Conservation (phyloP, 2,888 invertebrate species). For the Netelia fuscicornis region DNA sequence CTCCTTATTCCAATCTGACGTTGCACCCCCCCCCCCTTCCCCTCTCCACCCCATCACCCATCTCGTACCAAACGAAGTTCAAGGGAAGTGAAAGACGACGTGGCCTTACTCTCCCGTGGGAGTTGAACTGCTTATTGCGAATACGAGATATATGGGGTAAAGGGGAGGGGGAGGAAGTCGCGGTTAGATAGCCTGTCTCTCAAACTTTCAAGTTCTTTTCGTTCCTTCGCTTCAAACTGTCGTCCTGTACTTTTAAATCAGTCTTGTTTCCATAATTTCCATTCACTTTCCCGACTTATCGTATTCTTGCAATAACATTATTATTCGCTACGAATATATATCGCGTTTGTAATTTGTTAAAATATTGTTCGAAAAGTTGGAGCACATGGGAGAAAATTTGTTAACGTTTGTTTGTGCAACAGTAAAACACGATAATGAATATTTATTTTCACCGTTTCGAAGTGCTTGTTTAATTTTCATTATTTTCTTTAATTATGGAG, state of each 20-base stretch:
- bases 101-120: slow-evolving; percentile 21
- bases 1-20: slow-evolving; percentile 4
- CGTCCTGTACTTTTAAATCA: not conserved
- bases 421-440: not conserved
- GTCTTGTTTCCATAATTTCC: not conserved
- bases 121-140: slow-evolving; percentile 27
- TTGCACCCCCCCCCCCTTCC: not conserved
- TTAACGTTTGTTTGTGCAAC: not conserved
- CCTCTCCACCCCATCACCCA: not conserved
- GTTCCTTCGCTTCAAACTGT: not conserved
- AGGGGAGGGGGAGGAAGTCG: not conserved
- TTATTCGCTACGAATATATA: not conserved
- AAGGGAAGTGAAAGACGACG: slow-evolving; percentile 38
- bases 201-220: slow-evolving; percentile 30
- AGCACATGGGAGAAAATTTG: not conserved
- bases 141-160: not conserved
- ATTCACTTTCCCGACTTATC: not conserved
- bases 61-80: slow-evolving; percentile 13
- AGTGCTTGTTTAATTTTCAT: not conserved
- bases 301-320: not conserved
- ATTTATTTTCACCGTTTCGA: not conserved
- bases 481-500: not conserved
- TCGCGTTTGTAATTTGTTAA: not conserved
- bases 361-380: not conserved
- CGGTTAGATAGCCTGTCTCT: slow-evolving; percentile 27